A percentile compares a stretch with the other conserved stretches of the same genome.
phyloP scores from a whole-genome alignment of 2,113 vertebrate genomes.

The Sula dactylatra region DNA sequence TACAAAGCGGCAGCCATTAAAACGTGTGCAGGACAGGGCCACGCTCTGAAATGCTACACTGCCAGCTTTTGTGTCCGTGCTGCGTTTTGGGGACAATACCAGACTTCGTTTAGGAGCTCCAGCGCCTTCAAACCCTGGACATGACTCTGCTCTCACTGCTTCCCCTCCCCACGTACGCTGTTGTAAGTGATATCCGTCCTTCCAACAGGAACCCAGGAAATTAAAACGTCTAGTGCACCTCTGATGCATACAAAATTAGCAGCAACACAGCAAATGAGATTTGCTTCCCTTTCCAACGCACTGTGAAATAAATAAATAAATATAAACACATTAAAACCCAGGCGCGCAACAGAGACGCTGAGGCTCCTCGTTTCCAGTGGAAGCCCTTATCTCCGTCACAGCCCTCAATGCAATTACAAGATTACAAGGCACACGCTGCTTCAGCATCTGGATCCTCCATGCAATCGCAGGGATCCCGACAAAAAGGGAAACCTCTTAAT shows the following conservation, averaged over 20 bases:
- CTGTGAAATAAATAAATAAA: neutral
- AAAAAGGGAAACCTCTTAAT: neutral
- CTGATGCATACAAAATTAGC: neutral
- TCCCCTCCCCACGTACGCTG: neutral
- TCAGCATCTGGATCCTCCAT: neutral
- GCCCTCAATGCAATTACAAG: conserved; percentile 38
- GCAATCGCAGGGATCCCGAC: neutral
- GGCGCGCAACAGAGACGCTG: neutral
- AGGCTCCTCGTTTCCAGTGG: neutral
- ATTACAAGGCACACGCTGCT: conserved; percentile 51
- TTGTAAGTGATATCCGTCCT: neutral
- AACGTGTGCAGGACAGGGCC: rapidly evolving
- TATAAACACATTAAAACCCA: neutral
- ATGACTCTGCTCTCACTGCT: neutral
- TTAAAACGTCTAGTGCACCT: neutral
- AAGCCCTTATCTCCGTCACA: conserved; percentile 34
- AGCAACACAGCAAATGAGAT: neutral
- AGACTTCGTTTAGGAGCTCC: neutral
- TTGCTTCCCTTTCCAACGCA: neutral
- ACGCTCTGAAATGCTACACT: neutral
- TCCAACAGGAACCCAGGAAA: neutral
- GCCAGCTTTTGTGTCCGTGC: neutral
- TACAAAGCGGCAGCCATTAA: neutral
- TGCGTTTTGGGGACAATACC: neutral
- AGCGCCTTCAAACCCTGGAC: neutral